Conservation (phyloP, 2,797 vertebrate species). For the Tenualosa ilisha region DNA sequence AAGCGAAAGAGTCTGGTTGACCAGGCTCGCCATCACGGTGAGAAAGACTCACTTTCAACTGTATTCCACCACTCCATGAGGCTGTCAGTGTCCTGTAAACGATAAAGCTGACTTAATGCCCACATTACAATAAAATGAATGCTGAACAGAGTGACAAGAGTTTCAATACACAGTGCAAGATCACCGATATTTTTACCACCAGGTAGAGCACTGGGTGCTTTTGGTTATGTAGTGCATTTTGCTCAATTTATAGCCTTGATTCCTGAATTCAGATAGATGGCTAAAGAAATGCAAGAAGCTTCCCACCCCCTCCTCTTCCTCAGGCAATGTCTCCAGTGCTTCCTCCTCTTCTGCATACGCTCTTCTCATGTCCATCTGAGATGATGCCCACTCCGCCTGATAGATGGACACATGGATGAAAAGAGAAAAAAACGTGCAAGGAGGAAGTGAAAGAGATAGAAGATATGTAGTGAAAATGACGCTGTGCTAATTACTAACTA, state of each 20-base stretch:
- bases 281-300: conserved; percentile 25
- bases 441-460: no score
- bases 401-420: background rate
- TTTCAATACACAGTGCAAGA: no score
- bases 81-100: conserved; percentile 76
- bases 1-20: no score
- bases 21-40: no score
- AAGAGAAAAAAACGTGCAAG: background rate
- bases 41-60: conserved; percentile 72
- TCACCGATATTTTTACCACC: no score
- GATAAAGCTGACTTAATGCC: background rate
- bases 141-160: no score
- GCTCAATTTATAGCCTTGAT: background rate
- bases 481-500: no score
- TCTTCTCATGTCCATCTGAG: conserved; percentile 63
- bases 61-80: conserved; percentile 80
- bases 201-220: no score
- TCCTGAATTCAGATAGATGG: no score
- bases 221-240: no score
- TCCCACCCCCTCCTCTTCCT: conserved; percentile 61
- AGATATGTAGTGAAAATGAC: no score
- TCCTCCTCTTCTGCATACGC: conserved; percentile 40
- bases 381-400: conserved; percentile 72
- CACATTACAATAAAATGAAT: background rate
- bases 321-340: conserved; percentile 39